Base-by-base conservation (phyloP, 2,113 vertebrate genomes). In the Pseudolaguvia tuberculata region DNA sequence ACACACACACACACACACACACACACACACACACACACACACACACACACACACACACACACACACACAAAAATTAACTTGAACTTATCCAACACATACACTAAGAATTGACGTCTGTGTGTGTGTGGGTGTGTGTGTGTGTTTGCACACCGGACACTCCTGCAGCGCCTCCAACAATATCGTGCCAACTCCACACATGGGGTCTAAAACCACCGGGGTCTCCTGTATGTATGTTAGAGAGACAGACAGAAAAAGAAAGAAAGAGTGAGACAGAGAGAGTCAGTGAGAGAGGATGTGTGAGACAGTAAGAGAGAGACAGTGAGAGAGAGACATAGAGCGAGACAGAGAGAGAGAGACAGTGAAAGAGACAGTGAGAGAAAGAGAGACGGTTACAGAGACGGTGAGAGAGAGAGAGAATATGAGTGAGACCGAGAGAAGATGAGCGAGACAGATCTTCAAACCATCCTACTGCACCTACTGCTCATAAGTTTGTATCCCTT, bases 151-250 rank as follows among this genome's bases (percentile, higher is more conserved):
- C 8, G 92, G 87, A 88, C 93, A 89, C 73, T 98, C 95, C 47
- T 91, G 89, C 56, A 94, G 94, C 82, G 94, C 95, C 88, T 98
- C 96, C 77, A 96, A 79, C 70, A 97, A 86, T 59, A 96, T 93
- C 0, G 89, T 95, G 83, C 94, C 95, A 5, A 95, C 89, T 18
- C 96, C 96, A 85, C 95, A 98, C 93, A 97, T 96, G 3, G 95
- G 94, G 86, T 98, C 95, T 59, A 98, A 84, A 68, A 97, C 92
- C 80, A 88, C 78, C 48, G 83, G 86, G 75, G 92, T 92, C 14
- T 87, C 88, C 94, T 97, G 66, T 12, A 39, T 55, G 61, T 72
- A 11, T 69, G 13, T 50, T 50, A 29, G 62, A 75, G 27, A 71
- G 50, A 6, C 9, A 35, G 50, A 8, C 1, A 31, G 67, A 39